Base-by-base conservation (phyloP, 2,797 vertebrate species). In the Paratrypauchen microcephalus region DNA sequence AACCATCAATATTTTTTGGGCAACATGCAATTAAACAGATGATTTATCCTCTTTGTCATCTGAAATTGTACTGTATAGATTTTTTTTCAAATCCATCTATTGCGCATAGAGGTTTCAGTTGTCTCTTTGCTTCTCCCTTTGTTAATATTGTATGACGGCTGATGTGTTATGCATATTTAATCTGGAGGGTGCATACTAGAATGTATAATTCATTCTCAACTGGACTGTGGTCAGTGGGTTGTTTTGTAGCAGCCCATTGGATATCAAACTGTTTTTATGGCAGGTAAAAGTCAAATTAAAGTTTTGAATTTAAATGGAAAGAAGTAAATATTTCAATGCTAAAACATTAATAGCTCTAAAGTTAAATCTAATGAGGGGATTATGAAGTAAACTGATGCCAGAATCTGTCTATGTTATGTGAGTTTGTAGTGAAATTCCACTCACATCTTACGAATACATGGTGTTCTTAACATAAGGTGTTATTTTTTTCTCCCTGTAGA, bases 131-230 rank as follows among this genome's bases (percentile, higher is more conserved):
- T 72, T 66, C 30, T 66, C 66, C 5, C 30, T 26, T 24, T 73
- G 83, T 92, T 85, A 91, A 91, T 91, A 88, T 86, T 92, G 82
- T 71, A 89, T 87, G 79, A 63, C 71, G 16, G 76, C 76, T 83
- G 86, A 90, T 78, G 77, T 83, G 80, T 78, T 73, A 62, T 88
- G 80, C 86, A 80, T 84, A 79, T 83, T 75, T 86, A 75, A 86
- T 89, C 66, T 66, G 57, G 65, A 73, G 41, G 68, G 71, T 45
- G 5, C 75, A 72, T 62, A 78, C 65, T 74, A 74, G 63, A 66
- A 91, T 91, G 82, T 85, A 86, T 92, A 85, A 91, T 92, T 92
- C 70, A 91, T 88, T 47, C 39, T 65, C 30, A 63, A n/a, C 58
- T 56, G 48, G 52, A 58, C 67, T 58, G 54, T 26, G 70, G 75